A percentile compares a stretch with the other conserved stretches of the same genome.
Evolutionary conservation across 2,888 invertebrate genomes (phyloP).

Genomic region (Apotomis turbidana): DNA sequence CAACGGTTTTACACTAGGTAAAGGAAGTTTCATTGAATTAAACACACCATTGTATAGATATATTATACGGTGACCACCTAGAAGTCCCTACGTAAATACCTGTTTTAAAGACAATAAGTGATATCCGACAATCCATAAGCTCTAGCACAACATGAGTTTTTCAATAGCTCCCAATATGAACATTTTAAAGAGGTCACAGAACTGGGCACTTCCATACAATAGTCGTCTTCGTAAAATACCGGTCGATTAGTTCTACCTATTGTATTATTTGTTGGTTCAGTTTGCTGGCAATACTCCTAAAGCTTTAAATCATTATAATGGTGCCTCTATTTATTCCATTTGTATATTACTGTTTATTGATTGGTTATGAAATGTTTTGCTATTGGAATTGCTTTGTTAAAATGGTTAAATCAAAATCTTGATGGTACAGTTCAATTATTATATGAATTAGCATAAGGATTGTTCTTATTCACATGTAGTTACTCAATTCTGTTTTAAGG

Average conservation of each 20-base stretch:
- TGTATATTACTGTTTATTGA: not conserved
- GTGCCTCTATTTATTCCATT: slow-evolving; percentile 4
- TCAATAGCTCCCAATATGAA: slow-evolving; percentile 24
- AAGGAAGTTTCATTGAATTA: slow-evolving; percentile 26
- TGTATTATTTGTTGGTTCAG: slow-evolving; percentile 20
- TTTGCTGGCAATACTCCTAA: slow-evolving; percentile 19
- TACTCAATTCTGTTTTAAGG: no score
- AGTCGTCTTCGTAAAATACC: slow-evolving; percentile 17
- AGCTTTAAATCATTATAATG: slow-evolving; percentile 4
- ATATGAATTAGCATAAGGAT: not conserved
- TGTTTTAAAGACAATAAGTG: slow-evolving; percentile 44
- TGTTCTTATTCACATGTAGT: no score
- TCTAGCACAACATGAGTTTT: slow-evolving; percentile 38
- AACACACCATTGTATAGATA: slow-evolving; percentile 35
- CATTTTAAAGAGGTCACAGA: slow-evolving; percentile 2
- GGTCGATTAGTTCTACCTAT: slow-evolving; percentile 13
- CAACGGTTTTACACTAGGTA: slow-evolving; percentile 64
- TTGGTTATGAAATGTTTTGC: not conserved
- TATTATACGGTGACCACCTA: slow-evolving; percentile 43
- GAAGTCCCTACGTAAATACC: slow-evolving; percentile 44
- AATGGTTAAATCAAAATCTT: not conserved
- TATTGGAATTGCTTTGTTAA: not conserved
- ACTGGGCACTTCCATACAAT: slow-evolving; percentile 2
- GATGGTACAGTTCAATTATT: not conserved
- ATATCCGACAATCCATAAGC: slow-evolving; percentile 40